These are phyloP conservation scores for Augochlorella aurata DNA, from an alignment of 2,888 invertebrate genomes.

Conservation along the genomic window DNA sequence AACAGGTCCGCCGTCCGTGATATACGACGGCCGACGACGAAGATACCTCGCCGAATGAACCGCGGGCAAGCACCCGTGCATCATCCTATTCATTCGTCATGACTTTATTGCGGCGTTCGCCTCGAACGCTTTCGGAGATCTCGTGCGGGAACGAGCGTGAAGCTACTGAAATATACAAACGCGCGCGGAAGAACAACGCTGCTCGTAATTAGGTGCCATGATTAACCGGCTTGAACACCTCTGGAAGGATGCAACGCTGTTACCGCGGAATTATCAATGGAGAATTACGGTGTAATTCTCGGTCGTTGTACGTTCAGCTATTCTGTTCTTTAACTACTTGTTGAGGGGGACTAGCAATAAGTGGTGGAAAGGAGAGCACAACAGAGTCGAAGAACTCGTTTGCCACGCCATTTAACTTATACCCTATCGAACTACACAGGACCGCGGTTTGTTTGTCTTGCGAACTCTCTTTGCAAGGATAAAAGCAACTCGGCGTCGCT, in stretches of 20 bases:
- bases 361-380: background rate
- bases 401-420: background rate
- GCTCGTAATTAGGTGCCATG: background rate
- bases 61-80: background rate
- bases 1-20: background rate
- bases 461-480: too few species aligned
- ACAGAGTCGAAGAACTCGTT: background rate
- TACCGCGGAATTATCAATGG: constrained; percentile 2
- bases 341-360: background rate
- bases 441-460: too few species aligned
- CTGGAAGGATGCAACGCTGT: background rate
- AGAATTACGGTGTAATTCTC: background rate
- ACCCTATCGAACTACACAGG: background rate
- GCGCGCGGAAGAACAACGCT: background rate
- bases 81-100: background rate
- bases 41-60: background rate
- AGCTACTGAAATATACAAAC: background rate
- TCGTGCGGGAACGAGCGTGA: background rate
- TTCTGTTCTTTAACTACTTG: background rate
- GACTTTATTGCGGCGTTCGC: background rate
- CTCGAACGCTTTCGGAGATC: too few species aligned
- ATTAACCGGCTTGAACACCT: too few species aligned
- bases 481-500: too few species aligned
- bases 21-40: background rate
- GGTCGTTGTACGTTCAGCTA: background rate